Conservation (phyloP, 2,113 vertebrate species). For the Tetraodon nigroviridis region DNA sequence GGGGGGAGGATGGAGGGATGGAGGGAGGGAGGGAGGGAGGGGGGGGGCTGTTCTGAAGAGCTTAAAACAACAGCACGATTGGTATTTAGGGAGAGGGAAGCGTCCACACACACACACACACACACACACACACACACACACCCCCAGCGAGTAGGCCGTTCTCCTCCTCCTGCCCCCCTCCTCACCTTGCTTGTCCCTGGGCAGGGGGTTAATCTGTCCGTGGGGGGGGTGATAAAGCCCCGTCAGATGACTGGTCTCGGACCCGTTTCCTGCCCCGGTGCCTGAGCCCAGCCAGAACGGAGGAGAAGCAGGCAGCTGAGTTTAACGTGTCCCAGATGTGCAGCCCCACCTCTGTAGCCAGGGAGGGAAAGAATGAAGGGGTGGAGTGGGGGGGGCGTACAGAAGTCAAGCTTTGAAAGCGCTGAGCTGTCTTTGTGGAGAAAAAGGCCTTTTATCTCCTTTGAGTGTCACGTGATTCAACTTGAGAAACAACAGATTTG, state of each 20-base stretch:
- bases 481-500: no score
- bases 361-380: constrained; percentile 16
- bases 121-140: no score
- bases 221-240: background rate
- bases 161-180: no score
- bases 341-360: constrained; percentile 35
- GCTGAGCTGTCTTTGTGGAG: no score
- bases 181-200: no score
- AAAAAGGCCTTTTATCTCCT: background rate
- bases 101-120: no score
- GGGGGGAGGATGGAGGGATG: constrained; percentile 6
- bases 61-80: constrained; percentile 47
- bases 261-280: background rate
- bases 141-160: no score
- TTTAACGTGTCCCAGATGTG: constrained; percentile 78
- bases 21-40: constrained; percentile 21
- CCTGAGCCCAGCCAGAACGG: constrained; percentile 22
- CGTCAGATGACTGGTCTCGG: constrained; percentile 19
- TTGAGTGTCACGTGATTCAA: no score
- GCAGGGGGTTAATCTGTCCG: no score
- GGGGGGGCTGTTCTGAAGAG: constrained; percentile 19
- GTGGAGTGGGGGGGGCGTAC: background rate
- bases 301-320: constrained; percentile 45
- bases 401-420: background rate
- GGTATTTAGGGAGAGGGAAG: no score